Base-by-base conservation (phyloP, 2,113 vertebrate species). In the Phrynosoma platyrhinos region DNA sequence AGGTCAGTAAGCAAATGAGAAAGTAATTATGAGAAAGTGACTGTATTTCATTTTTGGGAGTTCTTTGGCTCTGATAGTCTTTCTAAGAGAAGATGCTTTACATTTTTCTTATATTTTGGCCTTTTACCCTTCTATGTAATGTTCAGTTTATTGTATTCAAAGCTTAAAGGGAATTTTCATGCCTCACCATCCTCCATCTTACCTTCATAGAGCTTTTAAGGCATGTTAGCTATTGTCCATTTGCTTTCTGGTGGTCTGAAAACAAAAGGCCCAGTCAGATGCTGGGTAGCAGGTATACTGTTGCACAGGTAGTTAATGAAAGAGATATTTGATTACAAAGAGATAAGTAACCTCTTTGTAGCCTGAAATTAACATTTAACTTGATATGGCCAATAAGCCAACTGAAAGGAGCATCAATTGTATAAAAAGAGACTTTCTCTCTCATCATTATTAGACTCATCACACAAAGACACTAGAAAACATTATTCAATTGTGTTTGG, bases 1-100 rank as follows among this genome's bases (percentile, higher is more conserved):
- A 93, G 94, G 95, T 94, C 94, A 94, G 84, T 87, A 93, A 90
- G 91, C 94, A 96, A 96, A 95, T 96, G 92, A 95, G 92, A 96
- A 95, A 92, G 92, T 95, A 94, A 95, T 95, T 94, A 93, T 90
- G 88, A 93, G 91, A 77, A 80, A 92, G 81, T 69, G 74, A 47
- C 72, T 91, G 93, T 94, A 92, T 95, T 94, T 94, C 94, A 91
- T 94, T 93, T 94, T 91, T 91, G 16, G 80, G 79, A 91, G 88
- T 92, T 95, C 92, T 87, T 79, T 91, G 88, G 92, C 91, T 94
- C 94, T 83, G 90, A 8, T 90, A 91, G 78, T 88, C 93, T 93
- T 95, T 93, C 88, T 72, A 79, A 88, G 92, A 87, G 90, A 75
- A 91, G 23, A 82, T 85, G 91, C 91, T 83, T 89, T 92, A 90